A percentile compares a stretch with the other conserved stretches of the same genome.
These are phyloP conservation scores for Phataginus tricuspis DNA, from an alignment of 2,797 vertebrate species.

Conservation along the genomic window DNA sequence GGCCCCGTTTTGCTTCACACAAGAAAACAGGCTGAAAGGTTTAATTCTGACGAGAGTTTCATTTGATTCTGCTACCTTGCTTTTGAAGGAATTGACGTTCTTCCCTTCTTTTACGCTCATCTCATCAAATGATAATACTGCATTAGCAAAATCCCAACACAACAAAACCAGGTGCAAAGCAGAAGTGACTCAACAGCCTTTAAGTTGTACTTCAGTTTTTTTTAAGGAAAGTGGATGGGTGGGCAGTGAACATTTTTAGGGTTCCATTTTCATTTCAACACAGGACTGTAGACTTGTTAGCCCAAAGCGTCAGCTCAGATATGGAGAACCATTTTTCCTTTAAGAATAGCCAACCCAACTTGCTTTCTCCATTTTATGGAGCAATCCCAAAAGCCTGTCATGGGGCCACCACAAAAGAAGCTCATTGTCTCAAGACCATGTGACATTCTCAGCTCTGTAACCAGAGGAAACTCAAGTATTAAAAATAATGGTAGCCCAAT, in stretches of 20 bases:
- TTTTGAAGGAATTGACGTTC: background rate
- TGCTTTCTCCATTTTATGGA: conserved; percentile 4
- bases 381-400: background rate
- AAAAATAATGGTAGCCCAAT: background rate
- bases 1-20: background rate
- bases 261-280: background rate
- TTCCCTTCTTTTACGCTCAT: background rate
- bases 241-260: background rate
- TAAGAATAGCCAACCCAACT: background rate
- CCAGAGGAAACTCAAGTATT: background rate
- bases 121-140: background rate
- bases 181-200: background rate
- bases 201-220: background rate
- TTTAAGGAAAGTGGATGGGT: background rate
- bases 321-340: conserved; percentile 29
- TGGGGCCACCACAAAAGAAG: background rate
- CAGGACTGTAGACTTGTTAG: background rate
- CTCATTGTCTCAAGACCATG: conserved; percentile 1
- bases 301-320: background rate
- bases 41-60: background rate
- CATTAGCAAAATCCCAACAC: background rate
- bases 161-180: background rate
- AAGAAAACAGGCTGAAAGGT: background rate
- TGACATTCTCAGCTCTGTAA: background rate
- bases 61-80: background rate